These are phyloP conservation scores for Poecilobothrus nobilitatus DNA, from an alignment of 2,888 invertebrate genomes.

Conservation along the genomic window DNA sequence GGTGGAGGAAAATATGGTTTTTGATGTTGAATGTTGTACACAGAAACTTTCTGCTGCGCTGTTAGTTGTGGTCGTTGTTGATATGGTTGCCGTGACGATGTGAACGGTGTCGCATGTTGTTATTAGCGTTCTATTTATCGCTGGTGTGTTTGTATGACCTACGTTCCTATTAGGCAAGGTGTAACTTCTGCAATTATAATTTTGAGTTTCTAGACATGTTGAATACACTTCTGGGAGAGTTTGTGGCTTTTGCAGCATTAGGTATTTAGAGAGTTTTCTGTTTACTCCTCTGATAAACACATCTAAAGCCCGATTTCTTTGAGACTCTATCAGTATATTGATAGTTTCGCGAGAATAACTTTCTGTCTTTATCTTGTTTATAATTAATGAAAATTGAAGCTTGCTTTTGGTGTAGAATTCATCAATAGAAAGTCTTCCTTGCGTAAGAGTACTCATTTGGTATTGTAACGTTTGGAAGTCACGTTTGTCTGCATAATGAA, in stretches of 20 bases:
- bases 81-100: neutral
- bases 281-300: slow-evolving; percentile 13
- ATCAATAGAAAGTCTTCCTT: slow-evolving; percentile 13
- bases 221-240: slow-evolving; percentile 14
- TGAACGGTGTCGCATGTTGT: neutral
- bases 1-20: neutral
- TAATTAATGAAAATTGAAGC: slow-evolving; percentile 9
- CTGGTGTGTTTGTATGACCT: slow-evolving; percentile 13
- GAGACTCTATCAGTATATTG: neutral
- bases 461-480: too few relatives aligned
- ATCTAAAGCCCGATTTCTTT: slow-evolving; percentile 11
- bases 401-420: slow-evolving; percentile 11
- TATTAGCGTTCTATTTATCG: neutral
- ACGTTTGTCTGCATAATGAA: too few relatives aligned
- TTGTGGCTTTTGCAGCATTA: slow-evolving; percentile 11
- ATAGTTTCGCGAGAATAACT: neutral
- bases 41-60: neutral
- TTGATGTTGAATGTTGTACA: slow-evolving; percentile 13
- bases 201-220: slow-evolving; percentile 14
- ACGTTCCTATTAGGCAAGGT: neutral
- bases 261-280: slow-evolving; percentile 10
- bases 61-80: neutral
- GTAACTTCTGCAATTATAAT: neutral
- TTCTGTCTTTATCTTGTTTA: slow-evolving; percentile 14
- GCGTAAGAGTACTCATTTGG: too few relatives aligned